Evolutionary conservation across 2,797 vertebrate genomes (phyloP), one percentile per base, ranked within the genome.

Genomic region (Danio jaintianensis): DNA sequence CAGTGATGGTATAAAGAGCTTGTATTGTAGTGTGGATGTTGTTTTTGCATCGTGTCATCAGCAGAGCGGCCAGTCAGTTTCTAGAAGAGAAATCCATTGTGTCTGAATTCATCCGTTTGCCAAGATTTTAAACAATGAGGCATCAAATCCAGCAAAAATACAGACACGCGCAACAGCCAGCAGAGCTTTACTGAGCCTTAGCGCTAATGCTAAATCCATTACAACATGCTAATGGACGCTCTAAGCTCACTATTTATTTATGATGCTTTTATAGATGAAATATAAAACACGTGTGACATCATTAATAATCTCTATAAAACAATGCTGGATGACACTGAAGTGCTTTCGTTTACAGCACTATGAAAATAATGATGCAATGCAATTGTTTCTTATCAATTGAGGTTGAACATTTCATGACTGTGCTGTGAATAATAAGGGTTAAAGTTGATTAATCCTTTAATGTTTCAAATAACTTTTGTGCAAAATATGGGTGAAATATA

Each of bases 71-170:
- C 53, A 11, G 75, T 70, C 77, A 58, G 3, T 13, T 67, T 67
- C 61, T 74, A 61, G 75, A 79, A 74, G 55, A 79, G 69, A 59
- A 9, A 43, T 69, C 55, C 47, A 69, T 68, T 79, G 62, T 67
- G 68, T 69, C 20, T 29, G 42, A 74, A 75, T 18, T 42, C 47
- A 79, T 22, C 18, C 43, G 4, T 58, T 42, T 78, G 63, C 71
- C 47, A 73, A 9, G 45, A 75, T 7, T 20, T 36, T 38, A 69
- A 55, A 75, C 66, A 43, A 56, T 59, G 53, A 67, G 50, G 42
- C 16, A 38, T 15, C 38, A 67, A 74, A 58, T 45, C 15, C 42
- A 50, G 8, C 10, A 43, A n/a, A 55, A 50, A 43, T 0, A 38
- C 40, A 56, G 55, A 29, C 42, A 48, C n/a, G 11, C n/a, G 5